Conservation (phyloP, 2,113 vertebrate species). For the Anseranas semipalmata region DNA sequence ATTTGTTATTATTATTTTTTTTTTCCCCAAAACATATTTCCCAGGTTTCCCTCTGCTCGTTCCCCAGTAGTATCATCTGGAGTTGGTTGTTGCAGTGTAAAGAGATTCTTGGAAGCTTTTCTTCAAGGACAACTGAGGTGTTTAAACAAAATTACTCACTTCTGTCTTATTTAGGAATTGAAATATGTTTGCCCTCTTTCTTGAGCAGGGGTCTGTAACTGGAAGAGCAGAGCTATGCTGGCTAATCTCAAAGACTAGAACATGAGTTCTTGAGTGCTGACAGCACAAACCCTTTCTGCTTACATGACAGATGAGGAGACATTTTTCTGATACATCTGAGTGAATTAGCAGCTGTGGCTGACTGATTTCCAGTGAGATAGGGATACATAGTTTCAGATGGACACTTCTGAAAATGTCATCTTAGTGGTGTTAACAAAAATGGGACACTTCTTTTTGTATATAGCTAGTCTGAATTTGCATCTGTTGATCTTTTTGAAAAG, state of each 20-base stretch:
- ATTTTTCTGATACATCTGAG: neutral
- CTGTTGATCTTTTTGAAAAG: neutral
- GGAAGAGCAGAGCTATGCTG: neutral
- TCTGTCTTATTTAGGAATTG: neutral
- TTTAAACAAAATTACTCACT: neutral
- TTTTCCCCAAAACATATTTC: neutral
- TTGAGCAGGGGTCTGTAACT: neutral
- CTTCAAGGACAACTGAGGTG: neutral
- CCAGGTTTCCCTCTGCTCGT: neutral
- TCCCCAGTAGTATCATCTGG: neutral
- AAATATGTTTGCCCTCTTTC: neutral
- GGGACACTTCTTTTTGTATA: neutral
- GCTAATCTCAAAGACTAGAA: neutral
- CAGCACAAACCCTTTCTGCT: neutral
- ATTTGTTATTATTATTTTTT: neutral
- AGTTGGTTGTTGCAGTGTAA: neutral
- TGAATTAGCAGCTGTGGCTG: neutral
- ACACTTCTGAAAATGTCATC: neutral
- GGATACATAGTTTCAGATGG: neutral
- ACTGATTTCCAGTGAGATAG: neutral
- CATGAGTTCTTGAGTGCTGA: neutral
- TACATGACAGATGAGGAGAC: neutral
- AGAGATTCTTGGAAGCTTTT: neutral
- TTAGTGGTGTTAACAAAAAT: neutral
- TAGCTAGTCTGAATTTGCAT: neutral